Evolutionary conservation across 2,113 vertebrate genomes (phyloP).

Genomic region (Heterocephalus glaber): DNA sequence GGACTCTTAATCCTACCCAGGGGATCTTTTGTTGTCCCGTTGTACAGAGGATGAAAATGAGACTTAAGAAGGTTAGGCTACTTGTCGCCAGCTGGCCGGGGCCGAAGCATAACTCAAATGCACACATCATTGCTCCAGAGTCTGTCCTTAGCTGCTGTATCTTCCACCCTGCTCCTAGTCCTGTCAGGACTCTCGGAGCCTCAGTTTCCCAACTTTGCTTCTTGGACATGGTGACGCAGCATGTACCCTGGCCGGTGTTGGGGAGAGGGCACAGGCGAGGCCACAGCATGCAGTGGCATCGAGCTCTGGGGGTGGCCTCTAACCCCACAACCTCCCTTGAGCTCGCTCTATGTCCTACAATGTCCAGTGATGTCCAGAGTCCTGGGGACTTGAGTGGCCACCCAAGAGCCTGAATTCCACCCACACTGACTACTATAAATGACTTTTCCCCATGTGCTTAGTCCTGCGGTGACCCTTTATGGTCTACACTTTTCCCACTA

Average conservation of each 20-base stretch:
- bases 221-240: rapidly evolving
- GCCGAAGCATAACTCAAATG: background rate
- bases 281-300: rapidly evolving
- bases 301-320: background rate
- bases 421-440: rapidly evolving
- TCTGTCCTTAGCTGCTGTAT: rapidly evolving
- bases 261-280: rapidly evolving
- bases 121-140: rapidly evolving
- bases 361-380: background rate
- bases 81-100: background rate
- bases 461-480: rapidly evolving
- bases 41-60: background rate
- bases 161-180: background rate
- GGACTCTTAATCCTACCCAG: background rate
- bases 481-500: background rate
- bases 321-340: background rate
- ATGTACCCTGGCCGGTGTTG: no score
- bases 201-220: background rate
- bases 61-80: rapidly evolving
- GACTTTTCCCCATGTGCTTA: rapidly evolving
- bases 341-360: background rate
- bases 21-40: background rate
- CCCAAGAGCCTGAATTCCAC: background rate
- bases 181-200: background rate
- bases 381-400: background rate